Base-by-base conservation (phyloP, 2,113 vertebrate genomes). In the Gopherus evgoodei region DNA sequence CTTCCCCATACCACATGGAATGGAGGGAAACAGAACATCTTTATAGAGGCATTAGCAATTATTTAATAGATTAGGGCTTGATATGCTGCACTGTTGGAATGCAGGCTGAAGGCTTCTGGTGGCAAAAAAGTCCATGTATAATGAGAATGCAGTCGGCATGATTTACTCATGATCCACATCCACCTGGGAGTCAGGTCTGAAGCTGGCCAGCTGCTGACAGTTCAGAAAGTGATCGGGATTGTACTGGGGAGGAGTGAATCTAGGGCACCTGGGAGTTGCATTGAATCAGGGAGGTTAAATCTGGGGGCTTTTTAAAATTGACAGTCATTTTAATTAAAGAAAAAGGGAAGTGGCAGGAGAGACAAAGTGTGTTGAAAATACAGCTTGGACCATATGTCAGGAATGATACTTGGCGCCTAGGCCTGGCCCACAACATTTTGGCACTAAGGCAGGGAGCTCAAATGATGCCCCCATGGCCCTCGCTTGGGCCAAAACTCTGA, bases 211-310 rank as follows among this genome's bases (percentile, higher is more conserved):
- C 72, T 6, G 22, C 22, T 54, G 53, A 54, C 38, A 44, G 72
- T 76, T 76, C 38, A 44, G 38, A 38, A 25, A 42, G 22, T 76
- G 42, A 44, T 24, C 4, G 6, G 38, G 72, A 22, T 75, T 75
- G n/a, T 22, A 76, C 10, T 13, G 21, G 38, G 11, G 21, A 19
- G 22, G 10, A 42, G 24, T 44, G 42, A 44, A 25, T 25, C 42
- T 47, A 6, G 1, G 82, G 65, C 62, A 44, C 6, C 0, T 1
- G 49, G 0, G 1, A 0, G 42, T 76, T 24, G 52, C 56, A 3
- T 1, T 0, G 44, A 13, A 6, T 44, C 44, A 78, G 75, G 42
- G 44, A 1, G 0, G 19, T 1, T 0, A 1, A 25, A n/a, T 38
- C 42, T 2, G 1, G 31, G 29, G 75, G 52, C 19, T 21, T 24